Conservation (phyloP, 1,140 invertebrate genomes). For the Drosophila sturtevanti region DNA sequence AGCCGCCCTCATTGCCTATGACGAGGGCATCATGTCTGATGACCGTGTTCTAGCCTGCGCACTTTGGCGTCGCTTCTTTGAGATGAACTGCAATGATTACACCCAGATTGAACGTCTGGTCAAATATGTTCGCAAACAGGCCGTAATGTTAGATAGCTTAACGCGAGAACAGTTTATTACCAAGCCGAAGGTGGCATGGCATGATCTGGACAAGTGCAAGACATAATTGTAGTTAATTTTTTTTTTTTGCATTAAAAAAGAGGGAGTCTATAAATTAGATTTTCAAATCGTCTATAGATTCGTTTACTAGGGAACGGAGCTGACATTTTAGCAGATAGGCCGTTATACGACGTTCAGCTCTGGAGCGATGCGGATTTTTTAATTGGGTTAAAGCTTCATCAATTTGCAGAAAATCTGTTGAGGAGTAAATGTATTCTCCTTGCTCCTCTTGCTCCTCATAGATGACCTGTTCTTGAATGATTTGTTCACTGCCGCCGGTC, state of each 20-base stretch:
- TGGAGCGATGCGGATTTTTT: slow-evolving; percentile 18
- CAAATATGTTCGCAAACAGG: slow-evolving; percentile 89
- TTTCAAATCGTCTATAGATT: slow-evolving; percentile 55
- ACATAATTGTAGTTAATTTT: slow-evolving; percentile 46
- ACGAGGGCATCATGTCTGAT: slow-evolving; percentile 90
- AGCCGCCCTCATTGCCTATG: slow-evolving; percentile 92
- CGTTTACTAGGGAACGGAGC: slow-evolving; percentile 50
- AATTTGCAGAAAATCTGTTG: slow-evolving; percentile 50
- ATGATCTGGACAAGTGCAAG: slow-evolving; percentile 72
- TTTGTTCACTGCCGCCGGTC: slow-evolving; percentile 37
- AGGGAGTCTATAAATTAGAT: slow-evolving; percentile 44
- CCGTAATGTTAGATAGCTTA: slow-evolving; percentile 83
- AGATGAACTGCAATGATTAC: slow-evolving; percentile 85
- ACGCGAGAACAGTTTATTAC: slow-evolving; percentile 80
- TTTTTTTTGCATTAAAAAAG: slow-evolving; percentile 52
- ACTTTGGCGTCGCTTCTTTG: slow-evolving; percentile 92
- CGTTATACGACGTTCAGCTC: slow-evolving; percentile 62
- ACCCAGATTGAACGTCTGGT: slow-evolving; percentile 87
- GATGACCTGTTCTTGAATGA: slow-evolving; percentile 60
- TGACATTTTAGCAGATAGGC: slow-evolving; percentile 75
- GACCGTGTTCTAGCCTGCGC: slow-evolving; percentile 90
- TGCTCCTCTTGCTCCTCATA: slow-evolving; percentile 45
- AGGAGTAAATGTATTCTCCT: background rate
- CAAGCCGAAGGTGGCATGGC: slow-evolving; percentile 82
- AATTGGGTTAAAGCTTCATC: slow-evolving; percentile 48